Base-by-base conservation (phyloP, 1,140 invertebrate species). In the Chrysopa pallens region DNA sequence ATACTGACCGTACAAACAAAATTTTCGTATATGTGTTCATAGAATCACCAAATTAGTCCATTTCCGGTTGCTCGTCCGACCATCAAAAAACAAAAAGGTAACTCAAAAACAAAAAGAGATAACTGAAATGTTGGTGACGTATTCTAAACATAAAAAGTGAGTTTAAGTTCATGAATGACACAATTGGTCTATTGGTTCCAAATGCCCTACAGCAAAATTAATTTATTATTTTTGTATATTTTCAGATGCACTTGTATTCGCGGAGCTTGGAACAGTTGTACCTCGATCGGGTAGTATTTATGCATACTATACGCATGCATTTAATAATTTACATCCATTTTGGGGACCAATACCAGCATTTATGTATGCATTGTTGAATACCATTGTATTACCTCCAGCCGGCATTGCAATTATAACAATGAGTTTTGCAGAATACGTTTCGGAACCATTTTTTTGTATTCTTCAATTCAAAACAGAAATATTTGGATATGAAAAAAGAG, bases 261-360 rank as follows among this genome's bases (percentile, higher is more conserved):
- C 84, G 13, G 84, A 89, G 63, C 57, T 90, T 14, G 82, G 84
- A 17, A 80, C 81, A 0, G 74, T 88, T 0, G 73, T 91, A 1
- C 76, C 79, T 1, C 69, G 80, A 54, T 88, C 86, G 2, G 85
- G 85, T 3, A 84, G 79, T 1, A 84, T 88, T 59, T 87, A 87
- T 59, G 73, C 78, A 0, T 89, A 86, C 56, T 80, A 82, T 50
- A 64, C 77, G 52, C 76, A 78, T 52, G 78, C 81, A 1, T 87
- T 81, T 56, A 62, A 66, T 12, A 70, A 72, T 1, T 55, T 73
- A 11, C 76, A 82, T 50, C 63, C 55, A 45, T 84, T 73, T 58
- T 78, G 73, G 60, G 82, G 82, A 4, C 74, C 73, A 3, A 51
- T 88, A 8, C 82, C 84, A 0, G 76, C 81, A 1, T 90, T 86